These are phyloP conservation scores for Pandemis corylana DNA, from an alignment of 2,888 invertebrate genomes.

Conservation along the genomic window DNA sequence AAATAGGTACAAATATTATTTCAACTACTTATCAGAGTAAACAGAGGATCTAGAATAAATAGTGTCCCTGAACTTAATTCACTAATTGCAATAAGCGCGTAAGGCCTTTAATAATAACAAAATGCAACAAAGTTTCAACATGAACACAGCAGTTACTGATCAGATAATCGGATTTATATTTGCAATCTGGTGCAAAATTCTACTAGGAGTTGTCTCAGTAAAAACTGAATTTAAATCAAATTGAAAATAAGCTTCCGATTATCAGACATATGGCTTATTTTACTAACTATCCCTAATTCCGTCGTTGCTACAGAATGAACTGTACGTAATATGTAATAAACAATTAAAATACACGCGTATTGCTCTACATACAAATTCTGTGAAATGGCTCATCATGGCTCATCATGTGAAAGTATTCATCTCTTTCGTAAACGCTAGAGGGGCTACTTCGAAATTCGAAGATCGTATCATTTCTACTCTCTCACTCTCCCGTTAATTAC, in stretches of 20 bases:
- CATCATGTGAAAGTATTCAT: no score
- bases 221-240: background rate
- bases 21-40: background rate
- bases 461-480: no score
- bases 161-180: background rate
- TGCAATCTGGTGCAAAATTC: background rate
- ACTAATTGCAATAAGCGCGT: background rate
- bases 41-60: background rate
- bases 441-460: no score
- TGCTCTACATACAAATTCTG: background rate
- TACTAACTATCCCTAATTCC: no score
- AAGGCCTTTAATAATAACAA: background rate
- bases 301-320: no score
- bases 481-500: no score
- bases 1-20: background rate
- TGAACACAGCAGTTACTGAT: slow-evolving; percentile 18
- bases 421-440: no score
- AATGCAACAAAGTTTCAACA: slow-evolving; percentile 16
- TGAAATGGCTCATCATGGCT: no score
- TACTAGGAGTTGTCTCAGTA: no score
- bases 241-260: background rate
- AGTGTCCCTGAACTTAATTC: background rate
- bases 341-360: background rate
- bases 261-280: background rate
- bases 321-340: no score